Evolutionary conservation across 1,140 invertebrate genomes (phyloP).

Genomic region (Aphelinus atriplicis): DNA sequence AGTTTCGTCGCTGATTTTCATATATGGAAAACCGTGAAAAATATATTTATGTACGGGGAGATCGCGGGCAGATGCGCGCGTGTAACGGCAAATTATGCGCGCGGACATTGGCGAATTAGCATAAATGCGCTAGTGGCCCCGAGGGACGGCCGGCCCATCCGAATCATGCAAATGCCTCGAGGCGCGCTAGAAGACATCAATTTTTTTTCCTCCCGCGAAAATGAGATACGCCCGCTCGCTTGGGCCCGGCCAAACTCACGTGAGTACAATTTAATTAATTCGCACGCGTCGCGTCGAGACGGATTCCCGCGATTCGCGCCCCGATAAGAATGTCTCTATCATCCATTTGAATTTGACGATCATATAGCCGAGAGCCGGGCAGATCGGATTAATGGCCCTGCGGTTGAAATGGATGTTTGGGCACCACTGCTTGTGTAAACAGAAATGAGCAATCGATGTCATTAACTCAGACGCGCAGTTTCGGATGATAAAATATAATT

Average conservation of each 20-base stretch:
- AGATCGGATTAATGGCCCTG: constrained; percentile 11
- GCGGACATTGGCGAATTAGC: neutral
- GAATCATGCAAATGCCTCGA: constrained; percentile 49
- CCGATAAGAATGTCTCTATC: constrained; percentile 29
- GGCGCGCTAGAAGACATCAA: neutral
- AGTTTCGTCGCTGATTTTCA: no score
- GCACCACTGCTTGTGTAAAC: neutral
- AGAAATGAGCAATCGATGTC: constrained; percentile 14
- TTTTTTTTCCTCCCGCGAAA: neutral
- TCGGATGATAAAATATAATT: constrained; percentile 18
- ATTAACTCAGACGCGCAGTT: neutral
- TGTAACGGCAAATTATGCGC: no score
- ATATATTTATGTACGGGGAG: no score
- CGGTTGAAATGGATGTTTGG: constrained; percentile 24
- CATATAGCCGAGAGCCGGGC: neutral
- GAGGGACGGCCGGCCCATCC: constrained; percentile 18
- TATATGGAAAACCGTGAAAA: no score
- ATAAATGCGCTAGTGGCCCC: neutral
- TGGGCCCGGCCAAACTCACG: no score
- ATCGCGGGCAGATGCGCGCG: no score
- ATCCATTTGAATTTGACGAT: constrained; percentile 14
- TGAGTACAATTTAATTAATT: constrained; percentile 21
- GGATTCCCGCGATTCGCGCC: neutral
- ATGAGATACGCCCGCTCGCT: neutral
- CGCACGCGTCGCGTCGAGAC: neutral